A percentile compares a stretch with the other conserved stretches of the same genome.
phyloP scores from a whole-genome alignment of 2,888 invertebrate species.

The Keiferia lycopersicella region DNA sequence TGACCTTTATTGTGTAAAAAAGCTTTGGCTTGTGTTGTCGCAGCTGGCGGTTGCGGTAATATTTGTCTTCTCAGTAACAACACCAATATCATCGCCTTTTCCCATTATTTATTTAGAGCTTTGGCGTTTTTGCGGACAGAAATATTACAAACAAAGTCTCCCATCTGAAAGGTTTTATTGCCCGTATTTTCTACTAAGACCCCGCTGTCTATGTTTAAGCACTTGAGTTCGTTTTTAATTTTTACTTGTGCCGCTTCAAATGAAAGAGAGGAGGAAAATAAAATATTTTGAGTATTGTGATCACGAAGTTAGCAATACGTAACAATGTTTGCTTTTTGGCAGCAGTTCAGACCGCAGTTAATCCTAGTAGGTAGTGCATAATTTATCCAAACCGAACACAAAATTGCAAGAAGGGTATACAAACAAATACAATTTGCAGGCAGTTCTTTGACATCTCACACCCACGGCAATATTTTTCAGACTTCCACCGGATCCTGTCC shows the following conservation, averaged over 20 bases:
- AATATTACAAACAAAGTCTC: background rate
- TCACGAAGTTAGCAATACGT: conserved; percentile 1
- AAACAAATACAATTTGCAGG: background rate
- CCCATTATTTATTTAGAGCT: conserved; percentile 69
- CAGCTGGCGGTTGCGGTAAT: conserved; percentile 50
- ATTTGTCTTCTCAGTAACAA: conserved; percentile 42
- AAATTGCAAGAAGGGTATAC: conserved; percentile 4
- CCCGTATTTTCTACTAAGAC: background rate
- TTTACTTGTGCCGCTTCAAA: background rate
- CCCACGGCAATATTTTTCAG: too few relatives aligned
- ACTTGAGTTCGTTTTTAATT: too few relatives aligned
- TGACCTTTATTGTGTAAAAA: background rate
- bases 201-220: background rate
- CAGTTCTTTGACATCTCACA: too few relatives aligned
- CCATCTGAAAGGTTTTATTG: background rate
- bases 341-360: conserved; percentile 4
- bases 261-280: conserved; percentile 27
- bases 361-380: background rate
- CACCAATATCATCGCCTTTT: conserved; percentile 64
- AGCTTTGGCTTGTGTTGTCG: conserved; percentile 34
- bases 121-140: conserved; percentile 40
- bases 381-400: background rate
- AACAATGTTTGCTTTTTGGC: conserved; percentile 7
- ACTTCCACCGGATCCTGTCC: too few relatives aligned
- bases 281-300: background rate